These are phyloP conservation scores for Saccopteryx leptura DNA, from an alignment of 2,113 vertebrate genomes.

Conservation along the genomic window DNA sequence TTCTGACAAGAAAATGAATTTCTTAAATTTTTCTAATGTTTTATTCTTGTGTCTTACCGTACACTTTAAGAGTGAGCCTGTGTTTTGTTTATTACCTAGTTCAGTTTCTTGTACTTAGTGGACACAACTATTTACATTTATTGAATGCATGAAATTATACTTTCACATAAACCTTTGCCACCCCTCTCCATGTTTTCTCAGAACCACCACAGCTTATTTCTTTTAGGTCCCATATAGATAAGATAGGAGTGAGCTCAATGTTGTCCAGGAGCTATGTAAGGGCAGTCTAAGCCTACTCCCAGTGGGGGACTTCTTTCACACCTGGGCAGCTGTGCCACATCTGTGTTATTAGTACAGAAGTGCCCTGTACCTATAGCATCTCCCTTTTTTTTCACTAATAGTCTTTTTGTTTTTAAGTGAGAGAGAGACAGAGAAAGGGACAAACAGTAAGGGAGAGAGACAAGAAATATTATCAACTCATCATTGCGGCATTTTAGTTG, in stretches of 20 bases:
- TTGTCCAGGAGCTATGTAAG: neutral
- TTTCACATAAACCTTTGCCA: conserved; percentile 30
- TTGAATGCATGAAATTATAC: neutral
- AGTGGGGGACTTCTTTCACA: neutral
- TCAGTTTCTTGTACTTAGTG: neutral
- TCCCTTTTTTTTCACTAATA: neutral
- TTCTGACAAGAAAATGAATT: conserved; percentile 14
- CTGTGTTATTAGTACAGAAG: neutral
- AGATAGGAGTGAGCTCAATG: neutral
- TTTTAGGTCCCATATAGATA: neutral
- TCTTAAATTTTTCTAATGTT: neutral
- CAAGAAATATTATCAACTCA: too few species aligned
- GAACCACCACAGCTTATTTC: neutral
- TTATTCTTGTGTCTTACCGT: neutral
- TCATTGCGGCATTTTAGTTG: too few species aligned
- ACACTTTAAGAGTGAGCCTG: neutral
- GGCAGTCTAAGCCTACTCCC: neutral
- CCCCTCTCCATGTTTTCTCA: neutral
- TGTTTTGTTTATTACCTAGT: neutral
- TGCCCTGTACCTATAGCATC: neutral
- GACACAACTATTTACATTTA: neutral
- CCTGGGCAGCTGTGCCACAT: neutral
- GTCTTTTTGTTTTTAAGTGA: too few species aligned
- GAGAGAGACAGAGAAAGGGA: too few species aligned
- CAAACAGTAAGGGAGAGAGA: too few species aligned